Base-by-base conservation (phyloP, 2,888 invertebrate genomes). In the Saturnia pavonia region DNA sequence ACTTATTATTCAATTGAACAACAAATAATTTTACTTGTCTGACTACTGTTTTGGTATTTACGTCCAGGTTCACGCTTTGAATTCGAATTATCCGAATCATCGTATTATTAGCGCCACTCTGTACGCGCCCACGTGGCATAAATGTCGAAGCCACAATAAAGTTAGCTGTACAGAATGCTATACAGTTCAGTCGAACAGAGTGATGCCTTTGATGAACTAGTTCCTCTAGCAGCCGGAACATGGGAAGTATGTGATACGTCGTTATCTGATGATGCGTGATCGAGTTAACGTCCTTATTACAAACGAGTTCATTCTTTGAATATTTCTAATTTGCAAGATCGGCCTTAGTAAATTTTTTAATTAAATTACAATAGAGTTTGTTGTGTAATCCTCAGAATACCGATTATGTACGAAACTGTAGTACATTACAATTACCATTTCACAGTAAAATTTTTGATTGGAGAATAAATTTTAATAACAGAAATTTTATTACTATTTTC, bases 181-280 rank as follows among this genome's bases (percentile, higher is more conserved):
- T n/a, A n/a, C n/a, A n/a, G n/a, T n/a, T n/a, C n/a, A n/a, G n/a
- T n/a, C n/a, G n/a, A n/a, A n/a, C n/a, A n/a, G n/a, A n/a, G 6
- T n/a, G 12, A 22, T 25, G 19, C 1, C 34, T 60, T 45, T 69
- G 68, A 71, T 27, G 74, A 75, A 72, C 76, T 76, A 75, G 74
- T 73, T 75, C 77, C 76, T 57, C 16, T 63, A 63, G 63, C 63
- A 68, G 51, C 25, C 63, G 68, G 82, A 74, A 76, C 87, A 85
- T 88, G 88, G 83, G 88, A 88, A 88, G 78, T 86, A 80, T 87
- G 85, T 78, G 73, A 80, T 83, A 74, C 71, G 71, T 74, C 71
- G 71, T 74, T 78, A 85, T 84, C 82, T 74, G 79, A 80, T 78
- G 70, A 66, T 73, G 69, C 76, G 75, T 78, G 75, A 70, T 73